Base-by-base conservation (phyloP, 2,888 invertebrate genomes). In the Odontomyia ornata region DNA sequence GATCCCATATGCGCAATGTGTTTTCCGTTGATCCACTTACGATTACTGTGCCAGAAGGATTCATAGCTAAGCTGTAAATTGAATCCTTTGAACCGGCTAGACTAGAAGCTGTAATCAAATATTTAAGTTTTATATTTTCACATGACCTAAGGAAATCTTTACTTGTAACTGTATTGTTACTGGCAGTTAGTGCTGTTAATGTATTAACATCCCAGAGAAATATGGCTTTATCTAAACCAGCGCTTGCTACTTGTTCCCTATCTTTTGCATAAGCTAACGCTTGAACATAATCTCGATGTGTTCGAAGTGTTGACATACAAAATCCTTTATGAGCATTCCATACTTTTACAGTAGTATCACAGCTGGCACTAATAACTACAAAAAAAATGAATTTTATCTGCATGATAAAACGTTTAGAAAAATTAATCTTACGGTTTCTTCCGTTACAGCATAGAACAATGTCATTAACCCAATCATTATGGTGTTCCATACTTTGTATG, bases 301-400 rank as follows among this genome's bases (percentile, higher is more conserved):
- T 99, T 79, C 99, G 90, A 80, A 99, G 88, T 1, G 99, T 99
- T 0, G 98, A 99, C 98, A 99, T 98, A 85, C 99, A 99, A 85
- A 98, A 98, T 9, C 99, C 98, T 89, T 98, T 99, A 81, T 98
- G 96, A 18, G 99, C 98, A 88, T 99, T 99, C 99, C 99, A 99
- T 79, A 99, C 98, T 88, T 99, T 99, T 0, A 99, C 98, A 60
- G 99, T 99, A 23, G 99, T 98, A 87, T 99, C 99, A 80, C 98
- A 98, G 84, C 99, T 99, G 4, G 99, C 99, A 79, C 99, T 99
- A 85, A 99, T 99, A 82, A 99, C 95, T 96, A 86, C 4, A 52
- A 9, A 4, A 52, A 52, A 52, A 18, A 4, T 4, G 13, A 52
- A 52, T 52, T 4, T 52, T 52, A 36, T 36, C 3, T 9, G 36